Evolutionary conservation across 1,140 invertebrate species (phyloP).

Genomic region (Ceratina japonica): DNA sequence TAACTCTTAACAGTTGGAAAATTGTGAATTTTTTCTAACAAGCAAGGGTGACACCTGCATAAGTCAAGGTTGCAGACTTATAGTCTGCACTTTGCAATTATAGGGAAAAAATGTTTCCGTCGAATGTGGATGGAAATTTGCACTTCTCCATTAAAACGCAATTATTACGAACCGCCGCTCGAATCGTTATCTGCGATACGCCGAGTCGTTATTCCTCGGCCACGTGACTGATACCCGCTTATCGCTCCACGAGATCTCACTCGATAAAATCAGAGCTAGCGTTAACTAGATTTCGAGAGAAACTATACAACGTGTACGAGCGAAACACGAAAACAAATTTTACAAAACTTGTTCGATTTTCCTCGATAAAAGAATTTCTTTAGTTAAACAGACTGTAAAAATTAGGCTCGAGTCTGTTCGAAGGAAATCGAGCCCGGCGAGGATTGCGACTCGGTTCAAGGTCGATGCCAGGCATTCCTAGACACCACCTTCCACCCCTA

Average conservation of each 20-base stretch:
- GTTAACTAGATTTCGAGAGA: conserved; percentile 14
- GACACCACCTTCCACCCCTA: conserved; percentile 32
- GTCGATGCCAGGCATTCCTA: conserved; percentile 57
- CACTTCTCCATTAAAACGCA: conserved; percentile 61
- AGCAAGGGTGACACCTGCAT: no score
- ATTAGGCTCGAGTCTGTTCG: background rate
- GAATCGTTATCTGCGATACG: conserved; percentile 60
- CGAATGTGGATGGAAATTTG: conserved; percentile 52
- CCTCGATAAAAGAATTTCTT: no score
- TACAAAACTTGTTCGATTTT: no score
- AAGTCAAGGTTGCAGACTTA: background rate
- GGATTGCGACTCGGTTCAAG: conserved; percentile 47
- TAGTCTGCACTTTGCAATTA: background rate
- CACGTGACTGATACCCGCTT: conserved; percentile 62
- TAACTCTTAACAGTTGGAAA: no score
- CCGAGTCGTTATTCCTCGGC: conserved; percentile 68
- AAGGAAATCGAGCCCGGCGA: background rate
- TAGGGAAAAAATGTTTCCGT: conserved; percentile 41
- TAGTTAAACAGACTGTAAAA: no score
- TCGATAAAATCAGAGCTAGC: conserved; percentile 54
- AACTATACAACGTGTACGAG: background rate
- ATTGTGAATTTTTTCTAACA: no score
- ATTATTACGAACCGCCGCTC: conserved; percentile 50
- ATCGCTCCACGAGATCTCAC: conserved; percentile 52
- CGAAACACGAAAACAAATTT: no score